Evolutionary conservation across 2,888 invertebrate genomes (phyloP), one percentile per base, ranked within the genome.

Genomic region (Tethea ocularis): DNA sequence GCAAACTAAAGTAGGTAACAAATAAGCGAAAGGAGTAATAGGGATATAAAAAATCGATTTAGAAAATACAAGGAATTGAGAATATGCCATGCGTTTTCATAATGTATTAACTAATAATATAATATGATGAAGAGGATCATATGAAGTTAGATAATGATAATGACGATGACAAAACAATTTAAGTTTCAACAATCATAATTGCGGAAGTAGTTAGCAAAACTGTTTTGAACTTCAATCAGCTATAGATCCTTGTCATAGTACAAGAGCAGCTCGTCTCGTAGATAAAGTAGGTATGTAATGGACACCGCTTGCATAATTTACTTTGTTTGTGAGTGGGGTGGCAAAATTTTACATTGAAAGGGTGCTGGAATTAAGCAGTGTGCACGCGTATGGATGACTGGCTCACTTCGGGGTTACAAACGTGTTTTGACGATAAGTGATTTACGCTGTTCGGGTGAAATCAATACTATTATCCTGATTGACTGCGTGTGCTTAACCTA

Each of bases 231-330:
- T 33, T 33, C 22, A 33, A 53, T 29, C 17, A 15, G 26, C 29
- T 53, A 29, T 53, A 33, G 10, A 24, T 54, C 54, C 33, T 20
- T 36, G 36, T 54, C 22, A 20, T 22, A 54, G 29, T 2, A 26
- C n/a, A 17, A 46, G 20, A 46, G 20, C 46, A 46, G 20, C 46
- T n/a, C 62, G 61, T 72, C 73, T 74, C 69, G 66, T 67, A 74
- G 75, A 82, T 78, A 84, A 83, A 83, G 78, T 13, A 33, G 1
- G 11, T 82, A 78, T 80, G 75, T 79, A 82, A 85, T 81, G 80
- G 82, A 83, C 77, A 80, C 72, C 70, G 64, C 66, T 60, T 86
- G 79, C 82, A 85, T 86, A 80, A 86, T 86, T 83, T 81, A 86
- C 77, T 62, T 76, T 75, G 82, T 78, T 83, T 80, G 74, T 71